Evolutionary conservation across 1,140 invertebrate genomes (phyloP).

Genomic region (Solen grandis): DNA sequence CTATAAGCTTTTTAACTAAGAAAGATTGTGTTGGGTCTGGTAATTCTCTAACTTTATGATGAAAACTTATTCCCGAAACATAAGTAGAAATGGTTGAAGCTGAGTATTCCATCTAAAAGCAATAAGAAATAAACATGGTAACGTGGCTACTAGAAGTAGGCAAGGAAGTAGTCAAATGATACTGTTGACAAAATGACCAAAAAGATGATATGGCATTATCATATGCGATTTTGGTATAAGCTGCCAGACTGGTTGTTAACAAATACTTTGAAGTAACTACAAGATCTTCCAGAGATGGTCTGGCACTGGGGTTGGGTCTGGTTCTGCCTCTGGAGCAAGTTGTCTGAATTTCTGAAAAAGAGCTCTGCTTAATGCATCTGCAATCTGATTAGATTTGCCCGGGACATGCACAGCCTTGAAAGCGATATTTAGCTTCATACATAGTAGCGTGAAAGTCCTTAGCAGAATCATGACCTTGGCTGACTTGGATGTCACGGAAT

Average conservation of each 20-base stretch:
- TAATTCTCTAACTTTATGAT: too few species aligned
- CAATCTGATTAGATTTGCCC: not conserved
- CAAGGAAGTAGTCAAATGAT: slow-evolving; percentile 4
- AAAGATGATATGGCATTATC: not conserved
- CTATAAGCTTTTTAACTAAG: slow-evolving; percentile 15
- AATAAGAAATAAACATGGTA: too few species aligned
- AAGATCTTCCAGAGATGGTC: too few species aligned
- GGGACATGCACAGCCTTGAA: not conserved
- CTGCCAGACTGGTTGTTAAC: not conserved
- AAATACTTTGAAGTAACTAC: too few species aligned
- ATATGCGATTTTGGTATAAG: slow-evolving; percentile 5
- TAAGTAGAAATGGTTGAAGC: slow-evolving; percentile 1
- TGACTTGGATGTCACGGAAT: not conserved
- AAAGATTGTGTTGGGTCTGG: too few species aligned
- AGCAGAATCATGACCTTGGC: not conserved
- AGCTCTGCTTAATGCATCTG: too few species aligned
- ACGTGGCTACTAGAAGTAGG: too few species aligned
- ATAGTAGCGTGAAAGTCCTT: not conserved
- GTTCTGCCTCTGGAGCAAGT: too few species aligned
- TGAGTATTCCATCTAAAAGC: too few species aligned
- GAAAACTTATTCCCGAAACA: too few species aligned
- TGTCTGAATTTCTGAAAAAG: too few species aligned
- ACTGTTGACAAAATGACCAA: not conserved
- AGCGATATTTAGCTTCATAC: not conserved
- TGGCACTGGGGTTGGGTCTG: too few species aligned